phyloP scores from a whole-genome alignment of 2,888 invertebrate genomes.

The Galerucella pusilla region DNA sequence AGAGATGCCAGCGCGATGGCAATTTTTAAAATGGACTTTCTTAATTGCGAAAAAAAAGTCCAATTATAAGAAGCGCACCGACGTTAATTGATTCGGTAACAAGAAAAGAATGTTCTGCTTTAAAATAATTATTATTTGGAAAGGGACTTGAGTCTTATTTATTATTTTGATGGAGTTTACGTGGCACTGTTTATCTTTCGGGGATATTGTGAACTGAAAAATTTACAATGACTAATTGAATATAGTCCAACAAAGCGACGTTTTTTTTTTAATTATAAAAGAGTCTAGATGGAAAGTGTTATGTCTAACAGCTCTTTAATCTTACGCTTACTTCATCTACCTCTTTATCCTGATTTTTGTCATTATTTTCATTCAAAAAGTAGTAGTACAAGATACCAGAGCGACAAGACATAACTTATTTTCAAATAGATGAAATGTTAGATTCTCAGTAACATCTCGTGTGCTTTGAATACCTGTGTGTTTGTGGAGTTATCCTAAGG shows the following conservation, averaged over 20 bases:
- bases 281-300: not conserved
- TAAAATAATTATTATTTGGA: conserved; percentile 58
- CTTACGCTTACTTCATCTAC: too few relatives aligned
- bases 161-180: conserved; percentile 59
- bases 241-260: not conserved
- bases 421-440: too few relatives aligned
- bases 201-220: conserved; percentile 13
- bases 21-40: conserved; percentile 65
- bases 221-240: conserved; percentile 18
- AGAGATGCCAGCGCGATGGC: conserved; percentile 58
- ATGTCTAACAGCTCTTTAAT: too few relatives aligned
- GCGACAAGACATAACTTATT: too few relatives aligned
- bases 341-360: too few relatives aligned
- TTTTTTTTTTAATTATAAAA: conserved; percentile 1
- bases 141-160: conserved; percentile 55
- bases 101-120: conserved; percentile 59
- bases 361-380: too few relatives aligned
- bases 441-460: too few relatives aligned
- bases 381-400: too few relatives aligned
- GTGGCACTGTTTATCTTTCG: conserved; percentile 45
- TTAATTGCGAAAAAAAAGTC: conserved; percentile 63
- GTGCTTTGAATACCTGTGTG: too few relatives aligned
- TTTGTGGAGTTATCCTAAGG: too few relatives aligned
- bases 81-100: conserved; percentile 66
- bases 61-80: conserved; percentile 64